Evolutionary conservation across 2,888 invertebrate species (phyloP).

Genomic region (Lysandra coridon): DNA sequence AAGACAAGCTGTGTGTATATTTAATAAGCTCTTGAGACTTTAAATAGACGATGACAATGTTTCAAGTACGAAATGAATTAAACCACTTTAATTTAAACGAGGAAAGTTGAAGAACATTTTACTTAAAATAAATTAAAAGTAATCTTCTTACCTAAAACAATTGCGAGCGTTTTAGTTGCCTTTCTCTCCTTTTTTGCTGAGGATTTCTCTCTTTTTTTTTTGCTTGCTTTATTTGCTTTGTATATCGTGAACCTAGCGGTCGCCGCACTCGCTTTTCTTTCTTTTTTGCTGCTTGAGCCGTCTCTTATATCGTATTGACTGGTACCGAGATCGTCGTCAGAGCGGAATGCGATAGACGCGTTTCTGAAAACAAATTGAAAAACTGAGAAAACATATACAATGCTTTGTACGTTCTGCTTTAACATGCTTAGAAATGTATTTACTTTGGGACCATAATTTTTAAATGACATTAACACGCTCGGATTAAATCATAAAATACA

Average conservation of each 20-base stretch:
- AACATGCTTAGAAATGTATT: not conserved
- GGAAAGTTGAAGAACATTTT: not conserved
- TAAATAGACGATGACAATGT: constrained; percentile 15
- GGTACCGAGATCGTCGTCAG: constrained; percentile 66
- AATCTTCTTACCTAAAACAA: constrained; percentile 91
- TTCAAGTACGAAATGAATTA: constrained; percentile 15
- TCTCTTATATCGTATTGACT: constrained; percentile 68
- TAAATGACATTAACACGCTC: not conserved
- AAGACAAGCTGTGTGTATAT: not conserved
- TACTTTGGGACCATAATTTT: not conserved
- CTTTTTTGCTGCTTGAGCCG: constrained; percentile 83
- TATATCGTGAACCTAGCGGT: constrained; percentile 93
- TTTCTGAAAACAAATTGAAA: constrained; percentile 67
- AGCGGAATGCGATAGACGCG: constrained; percentile 77
- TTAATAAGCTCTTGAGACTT: constrained; percentile 13
- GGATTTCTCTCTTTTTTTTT: constrained; percentile 96
- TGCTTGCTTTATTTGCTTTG: constrained; percentile 95
- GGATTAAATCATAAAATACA: not conserved
- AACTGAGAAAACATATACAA: not conserved
- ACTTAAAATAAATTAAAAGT: constrained; percentile 21
- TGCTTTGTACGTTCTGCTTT: not conserved
- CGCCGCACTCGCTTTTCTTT: constrained; percentile 83
- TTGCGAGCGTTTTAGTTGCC: constrained; percentile 98
- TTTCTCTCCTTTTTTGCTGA: constrained; percentile 97
- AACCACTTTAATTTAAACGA: constrained; percentile 30